Evolutionary conservation across 2,113 vertebrate genomes (phyloP).

Genomic region (Elgaria multicarinata): DNA sequence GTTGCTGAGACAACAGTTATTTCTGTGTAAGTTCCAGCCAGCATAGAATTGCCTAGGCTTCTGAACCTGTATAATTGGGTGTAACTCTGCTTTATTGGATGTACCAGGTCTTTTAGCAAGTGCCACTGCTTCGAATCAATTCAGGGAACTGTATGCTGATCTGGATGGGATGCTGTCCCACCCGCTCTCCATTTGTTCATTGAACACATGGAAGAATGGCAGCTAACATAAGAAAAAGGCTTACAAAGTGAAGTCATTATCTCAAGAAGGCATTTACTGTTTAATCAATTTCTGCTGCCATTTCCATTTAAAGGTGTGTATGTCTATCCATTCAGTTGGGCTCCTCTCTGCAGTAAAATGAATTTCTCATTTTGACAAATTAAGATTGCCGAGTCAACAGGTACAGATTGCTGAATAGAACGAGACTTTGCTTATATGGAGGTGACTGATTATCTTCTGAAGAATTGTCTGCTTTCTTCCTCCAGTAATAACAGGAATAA

Average conservation of each 20-base stretch:
- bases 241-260: constrained; percentile 41
- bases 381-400: constrained; percentile 61
- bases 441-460: constrained; percentile 66
- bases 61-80: too few relatives aligned
- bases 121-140: too few relatives aligned
- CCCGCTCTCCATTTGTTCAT: neutral
- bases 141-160: too few relatives aligned
- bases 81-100: too few relatives aligned
- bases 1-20: too few relatives aligned
- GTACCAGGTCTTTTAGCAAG: too few relatives aligned
- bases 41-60: too few relatives aligned
- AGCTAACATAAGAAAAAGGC: neutral
- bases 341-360: constrained; percentile 55
- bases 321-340: constrained; percentile 65
- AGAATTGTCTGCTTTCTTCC: constrained; percentile 71
- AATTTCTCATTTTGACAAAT: constrained; percentile 68
- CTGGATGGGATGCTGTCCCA: neutral
- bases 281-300: constrained; percentile 64
- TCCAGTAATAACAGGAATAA: constrained; percentile 73
- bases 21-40: too few relatives aligned
- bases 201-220: neutral
- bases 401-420: constrained; percentile 62
- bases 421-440: constrained; percentile 67
- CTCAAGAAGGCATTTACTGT: constrained; percentile 64
- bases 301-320: constrained; percentile 68